A percentile compares a stretch with the other conserved stretches of the same genome.
Conservation (phyloP, 2,888 invertebrate species). For the Hirtodrosophila histrioides region DNA sequence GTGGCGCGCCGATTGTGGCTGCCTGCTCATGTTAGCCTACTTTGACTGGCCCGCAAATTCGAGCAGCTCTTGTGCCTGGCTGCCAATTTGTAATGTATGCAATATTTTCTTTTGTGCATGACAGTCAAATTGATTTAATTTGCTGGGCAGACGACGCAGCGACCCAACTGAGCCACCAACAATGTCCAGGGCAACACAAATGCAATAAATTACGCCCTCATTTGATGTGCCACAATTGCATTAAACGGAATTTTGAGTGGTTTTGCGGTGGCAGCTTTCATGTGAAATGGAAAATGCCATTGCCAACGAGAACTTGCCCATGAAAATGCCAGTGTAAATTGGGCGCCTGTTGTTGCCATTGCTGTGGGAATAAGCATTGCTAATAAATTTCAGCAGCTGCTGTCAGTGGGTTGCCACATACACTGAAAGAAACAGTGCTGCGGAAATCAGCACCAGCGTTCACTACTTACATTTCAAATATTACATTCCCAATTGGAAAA, state of each 20-base stretch:
- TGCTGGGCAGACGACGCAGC: constrained; percentile 9
- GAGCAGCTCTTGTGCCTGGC: constrained; percentile 33
- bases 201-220: constrained; percentile 29
- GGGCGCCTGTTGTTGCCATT: neutral
- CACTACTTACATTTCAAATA: no score
- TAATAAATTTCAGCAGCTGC: constrained; percentile 1
- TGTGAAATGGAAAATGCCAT: constrained; percentile 25
- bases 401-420: constrained; percentile 7
- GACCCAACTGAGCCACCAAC: neutral
- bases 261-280: constrained; percentile 2
- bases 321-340: constrained; percentile 16
- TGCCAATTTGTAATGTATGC: constrained; percentile 47
- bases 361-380: constrained; percentile 13
- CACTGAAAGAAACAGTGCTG: no score
- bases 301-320: constrained; percentile 12
- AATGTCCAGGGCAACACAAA: constrained; percentile 1
- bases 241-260: neutral
- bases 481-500: no score
- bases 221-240: constrained; percentile 15
- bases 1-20: constrained; percentile 38
- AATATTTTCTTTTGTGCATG: constrained; percentile 45
- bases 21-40: constrained; percentile 60
- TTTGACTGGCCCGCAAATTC: constrained; percentile 41
- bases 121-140: constrained; percentile 59
- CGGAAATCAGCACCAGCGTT: no score